A percentile compares a stretch with the other conserved stretches of the same genome.
phyloP scores from a whole-genome alignment of 2,113 vertebrate species.

The Serinus canaria region DNA sequence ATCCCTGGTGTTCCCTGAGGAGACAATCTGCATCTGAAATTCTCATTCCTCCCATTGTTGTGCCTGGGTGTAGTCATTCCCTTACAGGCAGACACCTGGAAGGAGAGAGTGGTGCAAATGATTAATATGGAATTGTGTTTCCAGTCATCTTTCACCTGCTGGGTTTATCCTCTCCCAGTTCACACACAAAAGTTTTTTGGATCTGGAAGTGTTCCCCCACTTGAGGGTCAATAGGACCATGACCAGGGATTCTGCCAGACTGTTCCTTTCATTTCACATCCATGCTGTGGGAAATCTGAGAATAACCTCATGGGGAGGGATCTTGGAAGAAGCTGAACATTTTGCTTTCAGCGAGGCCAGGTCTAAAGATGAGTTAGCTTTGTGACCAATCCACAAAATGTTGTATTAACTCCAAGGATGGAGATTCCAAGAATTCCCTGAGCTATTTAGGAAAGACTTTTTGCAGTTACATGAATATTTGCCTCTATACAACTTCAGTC shows the following conservation, averaged over 20 bases:
- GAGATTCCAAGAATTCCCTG: neutral
- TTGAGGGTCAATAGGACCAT: neutral
- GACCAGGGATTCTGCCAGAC: neutral
- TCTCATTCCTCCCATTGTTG: neutral
- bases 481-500: neutral
- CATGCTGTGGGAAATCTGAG: neutral
- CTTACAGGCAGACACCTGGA: neutral
- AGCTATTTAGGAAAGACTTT: neutral
- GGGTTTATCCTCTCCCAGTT: neutral
- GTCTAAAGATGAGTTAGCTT: neutral
- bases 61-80: neutral
- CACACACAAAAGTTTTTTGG: neutral
- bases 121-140: neutral
- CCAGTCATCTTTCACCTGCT: neutral
- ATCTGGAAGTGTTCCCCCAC: neutral
- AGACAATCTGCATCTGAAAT: neutral
- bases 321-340: neutral
- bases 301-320: rapidly evolving
- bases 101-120: neutral
- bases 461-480: neutral
- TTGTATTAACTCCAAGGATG: neutral
- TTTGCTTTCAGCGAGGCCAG: neutral
- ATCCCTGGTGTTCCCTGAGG: neutral
- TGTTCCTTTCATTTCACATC: neutral
- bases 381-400: neutral